Conservation (phyloP, 2,113 vertebrate species). For the Nothobranchius furzeri region DNA sequence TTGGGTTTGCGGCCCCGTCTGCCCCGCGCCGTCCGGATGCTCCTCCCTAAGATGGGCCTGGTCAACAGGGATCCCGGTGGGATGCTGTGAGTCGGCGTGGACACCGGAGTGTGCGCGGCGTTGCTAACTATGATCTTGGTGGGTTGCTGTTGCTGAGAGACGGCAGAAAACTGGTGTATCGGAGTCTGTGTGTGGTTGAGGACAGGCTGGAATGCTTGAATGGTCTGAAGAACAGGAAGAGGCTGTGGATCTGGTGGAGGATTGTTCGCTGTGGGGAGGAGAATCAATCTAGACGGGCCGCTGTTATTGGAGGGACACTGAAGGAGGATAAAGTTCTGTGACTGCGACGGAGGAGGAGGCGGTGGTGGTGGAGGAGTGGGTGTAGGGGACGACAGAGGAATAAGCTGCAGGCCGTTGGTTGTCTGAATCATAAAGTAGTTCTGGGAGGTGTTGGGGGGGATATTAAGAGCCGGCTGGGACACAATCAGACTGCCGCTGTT, state of each 20-base stretch:
- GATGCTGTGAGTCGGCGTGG: slow-evolving; percentile 38
- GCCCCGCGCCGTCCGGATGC: slow-evolving; percentile 71
- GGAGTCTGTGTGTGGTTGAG: slow-evolving; percentile 72
- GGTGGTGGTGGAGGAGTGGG: slow-evolving; percentile 68
- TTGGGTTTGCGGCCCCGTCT: slow-evolving; percentile 78
- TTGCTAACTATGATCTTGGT: slow-evolving; percentile 74
- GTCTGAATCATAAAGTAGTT: slow-evolving; percentile 88
- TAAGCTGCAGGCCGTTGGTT: slow-evolving; percentile 86
- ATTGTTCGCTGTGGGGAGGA: slow-evolving; percentile 73
- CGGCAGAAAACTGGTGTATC: slow-evolving; percentile 68
- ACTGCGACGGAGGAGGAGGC: slow-evolving; percentile 62
- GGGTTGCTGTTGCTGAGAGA: slow-evolving; percentile 77
- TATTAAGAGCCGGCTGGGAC: slow-evolving; percentile 79
- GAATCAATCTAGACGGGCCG: slow-evolving; percentile 74
- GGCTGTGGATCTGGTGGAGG: slow-evolving; percentile 62
- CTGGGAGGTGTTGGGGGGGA: slow-evolving; percentile 81
- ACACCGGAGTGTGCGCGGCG: slow-evolving; percentile 46
- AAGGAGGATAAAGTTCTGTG: slow-evolving; percentile 78
- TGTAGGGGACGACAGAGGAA: slow-evolving; percentile 81
- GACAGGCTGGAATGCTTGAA: slow-evolving; percentile 74
- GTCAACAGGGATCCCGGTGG: slow-evolving; percentile 60
- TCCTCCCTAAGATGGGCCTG: slow-evolving; percentile 75
- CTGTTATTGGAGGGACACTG: slow-evolving; percentile 80
- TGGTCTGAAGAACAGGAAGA: slow-evolving; percentile 74
- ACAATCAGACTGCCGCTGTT: slow-evolving; percentile 81